Conservation (phyloP, 2,113 vertebrate species). For the Chroicocephalus ridibundus region DNA sequence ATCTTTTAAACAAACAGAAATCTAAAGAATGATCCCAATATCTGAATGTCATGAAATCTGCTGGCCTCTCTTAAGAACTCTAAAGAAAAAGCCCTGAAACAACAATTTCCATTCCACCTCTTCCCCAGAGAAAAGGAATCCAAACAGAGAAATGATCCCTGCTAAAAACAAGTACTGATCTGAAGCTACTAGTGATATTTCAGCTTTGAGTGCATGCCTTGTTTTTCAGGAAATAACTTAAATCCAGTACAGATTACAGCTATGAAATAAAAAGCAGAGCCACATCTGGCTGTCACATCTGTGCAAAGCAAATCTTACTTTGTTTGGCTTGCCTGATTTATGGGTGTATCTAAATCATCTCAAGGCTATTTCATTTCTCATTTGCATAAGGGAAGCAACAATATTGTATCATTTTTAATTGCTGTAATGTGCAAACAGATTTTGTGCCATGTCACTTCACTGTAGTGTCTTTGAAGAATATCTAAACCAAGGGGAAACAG, state of each 20-base stretch:
- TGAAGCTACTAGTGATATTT: constrained; percentile 2
- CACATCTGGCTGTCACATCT: constrained; percentile 61
- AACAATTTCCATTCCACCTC: not conserved
- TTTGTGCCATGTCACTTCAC: not conserved
- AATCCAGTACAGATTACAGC: constrained; percentile 42
- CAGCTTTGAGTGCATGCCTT: not conserved
- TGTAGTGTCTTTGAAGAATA: not conserved
- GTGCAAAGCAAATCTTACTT: constrained; percentile 25
- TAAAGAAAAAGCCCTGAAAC: not conserved
- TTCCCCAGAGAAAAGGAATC: not conserved
- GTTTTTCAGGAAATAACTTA: constrained; percentile 50
- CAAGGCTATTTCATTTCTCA: not conserved
- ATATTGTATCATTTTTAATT: not conserved
- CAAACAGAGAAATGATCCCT: not conserved
- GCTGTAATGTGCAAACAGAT: not conserved
- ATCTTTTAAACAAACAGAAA: not conserved
- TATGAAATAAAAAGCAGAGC: constrained; percentile 63
- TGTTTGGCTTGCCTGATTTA: constrained; percentile 39
- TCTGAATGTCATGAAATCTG: not conserved
- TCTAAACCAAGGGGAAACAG: not conserved
- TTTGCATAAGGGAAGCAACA: constrained; percentile 28
- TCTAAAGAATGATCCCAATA: not conserved
- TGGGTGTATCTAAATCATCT: constrained; percentile 12
- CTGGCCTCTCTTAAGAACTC: not conserved
- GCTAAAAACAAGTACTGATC: not conserved